Base-by-base conservation (phyloP, 2,113 vertebrate genomes). In the Xiphias gladius region DNA sequence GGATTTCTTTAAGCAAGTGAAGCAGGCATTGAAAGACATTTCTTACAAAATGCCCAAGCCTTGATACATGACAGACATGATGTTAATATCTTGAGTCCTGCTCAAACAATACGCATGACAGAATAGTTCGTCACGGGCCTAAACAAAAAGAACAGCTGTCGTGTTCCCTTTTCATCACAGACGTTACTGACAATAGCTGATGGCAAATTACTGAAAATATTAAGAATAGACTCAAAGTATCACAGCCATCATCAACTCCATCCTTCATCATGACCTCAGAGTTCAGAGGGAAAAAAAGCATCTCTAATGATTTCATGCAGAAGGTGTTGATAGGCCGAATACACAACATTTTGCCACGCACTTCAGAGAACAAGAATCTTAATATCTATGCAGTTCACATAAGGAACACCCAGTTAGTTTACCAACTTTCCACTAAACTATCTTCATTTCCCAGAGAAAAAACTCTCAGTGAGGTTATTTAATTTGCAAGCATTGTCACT, bases 1-100 rank as follows among this genome's bases (percentile, higher is more conserved):
- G 64, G 75, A 85, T 87, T 85, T 91, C 24, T 76, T 70, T 46
- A 68, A 73, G 35, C 79, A 80, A 75, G 73, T 69, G 65, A 74
- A 68, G 73, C 54, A 57, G 64, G 76, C 37, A 61, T n/a, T 10
- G 63, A 72, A 70, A 73, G 65, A 63, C 12, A 32, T 54, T 67
- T 83, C 43, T 68, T 22, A 48, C 58, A 65, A 79, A 71, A 20
- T 32, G 22, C 62, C 71, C 39, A 30, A 55, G 68, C 54, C 46
- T 73, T 50, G 14, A 58, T 66, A 69, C 54, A 54, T 46, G 76
- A 83, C 61, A 76, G 39, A 71, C 69, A 66, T 28, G n/a, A 72
- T 84, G 65, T 75, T 62, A 73, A 88, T 72, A 30, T 85, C 43
- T 59, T 9, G 46, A 80, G 52, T 75, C 70, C 69, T 67, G 41